Conservation (phyloP, 1,140 invertebrate species). For the Panagrolaimus sp. region DNA sequence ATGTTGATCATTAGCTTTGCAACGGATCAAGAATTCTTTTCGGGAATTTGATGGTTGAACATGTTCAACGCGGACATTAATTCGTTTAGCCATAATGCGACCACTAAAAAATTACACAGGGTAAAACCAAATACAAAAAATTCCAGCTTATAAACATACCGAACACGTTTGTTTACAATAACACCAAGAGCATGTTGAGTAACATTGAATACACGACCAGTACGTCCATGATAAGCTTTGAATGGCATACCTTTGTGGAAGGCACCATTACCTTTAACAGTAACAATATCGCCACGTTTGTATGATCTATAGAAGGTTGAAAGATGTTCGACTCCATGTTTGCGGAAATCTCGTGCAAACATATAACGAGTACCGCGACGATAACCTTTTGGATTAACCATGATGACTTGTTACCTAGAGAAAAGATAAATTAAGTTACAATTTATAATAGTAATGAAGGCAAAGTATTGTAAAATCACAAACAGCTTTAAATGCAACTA, state of each 20-base stretch:
- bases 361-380: slow-evolving; percentile 93
- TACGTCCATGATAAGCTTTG: slow-evolving; percentile 97
- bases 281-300: slow-evolving; percentile 95
- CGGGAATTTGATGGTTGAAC: slow-evolving; percentile 92
- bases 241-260: slow-evolving; percentile 99
- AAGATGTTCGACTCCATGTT: slow-evolving; percentile 85
- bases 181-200: slow-evolving; percentile 92
- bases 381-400: slow-evolving; percentile 97
- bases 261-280: slow-evolving; percentile 96
- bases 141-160: slow-evolving; percentile 60
- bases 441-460: not conserved
- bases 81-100: slow-evolving; percentile 82
- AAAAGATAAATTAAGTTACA: not conserved
- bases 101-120: slow-evolving; percentile 60
- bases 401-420: slow-evolving; percentile 64
- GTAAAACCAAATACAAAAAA: not conserved
- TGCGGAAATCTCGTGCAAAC: slow-evolving; percentile 87
- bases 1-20: slow-evolving; percentile 57
- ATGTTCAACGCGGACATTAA: slow-evolving; percentile 95
- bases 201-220: slow-evolving; percentile 93
- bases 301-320: slow-evolving; percentile 95
- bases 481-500: too few species aligned
- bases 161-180: slow-evolving; percentile 97
- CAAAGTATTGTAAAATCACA: too few species aligned
- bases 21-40: slow-evolving; percentile 82